Base-by-base conservation (phyloP, 2,888 invertebrate genomes). In the Diogma glabrata region DNA sequence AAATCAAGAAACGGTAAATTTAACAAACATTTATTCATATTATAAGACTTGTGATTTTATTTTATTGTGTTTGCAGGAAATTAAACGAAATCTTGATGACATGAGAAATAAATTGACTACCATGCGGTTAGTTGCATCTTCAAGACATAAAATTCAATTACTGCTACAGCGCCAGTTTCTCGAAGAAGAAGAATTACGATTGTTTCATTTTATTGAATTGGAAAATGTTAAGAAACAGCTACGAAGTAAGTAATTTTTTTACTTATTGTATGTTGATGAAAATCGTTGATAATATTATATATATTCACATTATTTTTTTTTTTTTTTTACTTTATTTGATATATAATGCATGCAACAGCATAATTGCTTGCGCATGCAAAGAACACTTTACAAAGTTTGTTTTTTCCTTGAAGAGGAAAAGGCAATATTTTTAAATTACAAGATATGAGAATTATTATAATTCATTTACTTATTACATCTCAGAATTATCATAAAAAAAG, bases 201-300 rank as follows among this genome's bases (percentile, higher is more conserved):
- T 70, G 4, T 67, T 67, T 47, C 70, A 70, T 54, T 69, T 64
- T 53, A 65, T 69, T 50, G 70, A 70, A 59, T 63, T 67, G 53
- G 70, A 70, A 53, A 69, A 70, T 7, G 43, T 23, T n/a, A 17
- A 22, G 20, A 43, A 43, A 43, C 43, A 43, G 23, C 23, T 43
- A n/a, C 20, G 23, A 43, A 23, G 43, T 43, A 43, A 6, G 22
- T 28, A 3, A n/a, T n/a, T n/a, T n/a, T n/a, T n/a, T n/a, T n/a
- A n/a, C n/a, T n/a, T n/a, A n/a, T n/a, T n/a, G n/a, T n/a, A n/a
- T n/a, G n/a, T n/a, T n/a, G n/a, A n/a, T n/a, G n/a, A n/a, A n/a
- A n/a, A n/a, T n/a, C n/a, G n/a, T n/a, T n/a, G n/a, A n/a, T n/a
- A n/a, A n/a, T n/a, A n/a, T n/a, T n/a, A n/a, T n/a, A n/a, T n/a